Percentiles rank a stretch among this genome's conserved stretches.
These are phyloP conservation scores for Pelusios castaneus DNA, from an alignment of 2,113 vertebrate genomes.

Conservation along the genomic window DNA sequence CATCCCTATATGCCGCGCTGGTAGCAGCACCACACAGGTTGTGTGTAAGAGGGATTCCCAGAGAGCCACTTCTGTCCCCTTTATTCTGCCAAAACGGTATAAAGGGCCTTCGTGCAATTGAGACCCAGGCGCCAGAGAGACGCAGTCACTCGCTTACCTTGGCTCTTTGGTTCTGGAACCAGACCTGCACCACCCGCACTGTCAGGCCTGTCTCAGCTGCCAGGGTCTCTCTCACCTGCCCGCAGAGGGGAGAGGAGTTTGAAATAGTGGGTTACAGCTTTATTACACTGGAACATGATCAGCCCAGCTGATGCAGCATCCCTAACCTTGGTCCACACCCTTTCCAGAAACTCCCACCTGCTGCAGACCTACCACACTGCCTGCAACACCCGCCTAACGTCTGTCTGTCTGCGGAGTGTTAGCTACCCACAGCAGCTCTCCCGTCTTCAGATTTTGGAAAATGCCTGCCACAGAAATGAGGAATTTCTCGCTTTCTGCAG, in stretches of 20 bases:
- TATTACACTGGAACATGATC: neutral
- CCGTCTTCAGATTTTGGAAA: neutral
- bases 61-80: neutral
- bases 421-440: neutral
- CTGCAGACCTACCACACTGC: neutral
- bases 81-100: neutral
- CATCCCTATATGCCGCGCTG: neutral
- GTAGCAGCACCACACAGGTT: neutral
- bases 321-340: neutral
- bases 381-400: neutral
- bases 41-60: neutral
- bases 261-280: neutral
- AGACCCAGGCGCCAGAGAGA: fast-evolving
- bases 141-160: conserved; percentile 81
- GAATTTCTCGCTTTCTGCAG: neutral
- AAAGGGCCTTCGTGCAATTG: neutral
- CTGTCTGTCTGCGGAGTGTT: neutral
- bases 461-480: neutral
- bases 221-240: conserved; percentile 88
- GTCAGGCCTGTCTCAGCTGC: conserved; percentile 92
- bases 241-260: neutral
- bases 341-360: neutral
- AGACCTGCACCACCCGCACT: conserved; percentile 90
- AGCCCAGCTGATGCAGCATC: neutral
- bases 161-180: conserved; percentile 94